Evolutionary conservation across 2,888 invertebrate species (phyloP).

Genomic region (Allacma fusca): DNA sequence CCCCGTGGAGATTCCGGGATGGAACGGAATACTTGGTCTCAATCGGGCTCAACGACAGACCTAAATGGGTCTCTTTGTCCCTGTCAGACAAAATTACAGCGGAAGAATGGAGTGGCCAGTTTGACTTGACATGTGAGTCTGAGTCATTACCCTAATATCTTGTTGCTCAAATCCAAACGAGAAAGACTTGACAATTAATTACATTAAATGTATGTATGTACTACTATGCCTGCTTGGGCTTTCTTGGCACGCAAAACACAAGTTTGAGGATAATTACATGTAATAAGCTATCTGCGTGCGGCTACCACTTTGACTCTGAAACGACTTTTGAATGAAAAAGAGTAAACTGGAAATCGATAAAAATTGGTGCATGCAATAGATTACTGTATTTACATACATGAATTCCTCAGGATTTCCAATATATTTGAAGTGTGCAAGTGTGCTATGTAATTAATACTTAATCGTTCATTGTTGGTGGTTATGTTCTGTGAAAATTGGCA

Average conservation of each 20-base stretch:
- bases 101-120: slow-evolving; percentile 69
- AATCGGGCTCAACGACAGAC: slow-evolving; percentile 60
- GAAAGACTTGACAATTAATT: neutral
- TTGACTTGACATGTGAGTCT: slow-evolving; percentile 67
- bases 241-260: neutral
- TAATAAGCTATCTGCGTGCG: neutral
- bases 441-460: neutral
- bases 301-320: neutral
- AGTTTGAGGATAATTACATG: neutral
- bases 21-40: slow-evolving; percentile 58
- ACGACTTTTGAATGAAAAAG: neutral
- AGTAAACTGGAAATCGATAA: neutral
- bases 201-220: neutral
- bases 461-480: slow-evolving; percentile 2
- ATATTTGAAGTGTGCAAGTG: neutral
- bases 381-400: neutral
- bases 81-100: slow-evolving; percentile 68
- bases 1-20: slow-evolving; percentile 52
- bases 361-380: slow-evolving; percentile 6
- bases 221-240: no score
- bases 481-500: neutral
- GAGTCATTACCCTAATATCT: neutral
- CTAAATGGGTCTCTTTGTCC: slow-evolving; percentile 66
- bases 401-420: neutral
- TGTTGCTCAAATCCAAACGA: neutral